A percentile compares a stretch with the other conserved stretches of the same genome.
Conservation (phyloP, 2,888 invertebrate species). For the Tenthredo notha region DNA sequence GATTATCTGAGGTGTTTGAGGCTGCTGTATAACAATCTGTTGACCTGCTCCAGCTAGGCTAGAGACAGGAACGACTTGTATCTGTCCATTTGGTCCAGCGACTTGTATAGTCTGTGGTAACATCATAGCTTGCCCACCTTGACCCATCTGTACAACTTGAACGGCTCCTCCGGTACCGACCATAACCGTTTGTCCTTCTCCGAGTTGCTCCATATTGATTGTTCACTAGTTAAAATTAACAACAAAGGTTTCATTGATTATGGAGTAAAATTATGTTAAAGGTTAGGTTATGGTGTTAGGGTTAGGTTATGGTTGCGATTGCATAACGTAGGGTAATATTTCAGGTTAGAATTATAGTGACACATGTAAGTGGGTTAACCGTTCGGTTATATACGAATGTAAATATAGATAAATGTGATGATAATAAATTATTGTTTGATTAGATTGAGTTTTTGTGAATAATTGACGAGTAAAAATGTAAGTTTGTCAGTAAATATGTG, state of each 20-base stretch:
- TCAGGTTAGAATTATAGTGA: slow-evolving; percentile 35
- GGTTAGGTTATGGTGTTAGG: background rate
- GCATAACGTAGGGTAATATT: slow-evolving; percentile 4
- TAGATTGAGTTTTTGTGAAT: background rate
- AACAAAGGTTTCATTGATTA: background rate
- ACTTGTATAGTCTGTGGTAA: slow-evolving; percentile 81
- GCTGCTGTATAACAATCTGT: slow-evolving; percentile 83
- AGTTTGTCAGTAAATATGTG: background rate
- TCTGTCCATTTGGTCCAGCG: slow-evolving; percentile 84
- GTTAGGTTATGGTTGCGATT: background rate
- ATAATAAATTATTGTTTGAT: background rate
- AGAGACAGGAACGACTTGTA: slow-evolving; percentile 88
- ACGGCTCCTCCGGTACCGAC: slow-evolving; percentile 74
- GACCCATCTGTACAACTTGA: slow-evolving; percentile 76
- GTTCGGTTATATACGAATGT: background rate
- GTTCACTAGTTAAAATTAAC: background rate
- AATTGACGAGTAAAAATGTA: background rate
- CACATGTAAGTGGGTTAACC: background rate
- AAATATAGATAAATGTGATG: background rate
- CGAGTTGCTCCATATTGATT: slow-evolving; percentile 73
- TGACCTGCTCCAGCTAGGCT: slow-evolving; percentile 80
- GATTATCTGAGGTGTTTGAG: slow-evolving; percentile 89
- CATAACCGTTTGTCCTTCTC: slow-evolving; percentile 75
- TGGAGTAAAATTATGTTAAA: background rate
- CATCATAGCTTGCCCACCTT: slow-evolving; percentile 84